Evolutionary conservation across 2,888 invertebrate genomes (phyloP).

Genomic region (Plusia festucae): DNA sequence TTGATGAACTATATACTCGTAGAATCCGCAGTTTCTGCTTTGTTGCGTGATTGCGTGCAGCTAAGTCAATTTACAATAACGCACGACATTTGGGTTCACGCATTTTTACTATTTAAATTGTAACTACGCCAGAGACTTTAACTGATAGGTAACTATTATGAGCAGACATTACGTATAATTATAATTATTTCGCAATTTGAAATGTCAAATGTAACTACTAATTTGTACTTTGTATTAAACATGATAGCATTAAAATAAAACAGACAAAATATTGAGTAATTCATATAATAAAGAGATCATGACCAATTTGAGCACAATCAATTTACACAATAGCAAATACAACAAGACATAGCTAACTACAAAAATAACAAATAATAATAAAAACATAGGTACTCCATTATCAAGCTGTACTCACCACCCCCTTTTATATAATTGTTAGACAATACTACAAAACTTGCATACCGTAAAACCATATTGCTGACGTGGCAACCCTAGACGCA

Average conservation of each 20-base stretch:
- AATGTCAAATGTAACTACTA: too few relatives aligned
- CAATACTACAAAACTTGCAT: neutral
- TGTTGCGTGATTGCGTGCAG: neutral
- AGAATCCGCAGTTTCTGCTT: neutral
- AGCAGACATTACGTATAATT: too few relatives aligned
- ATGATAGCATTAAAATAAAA: neutral
- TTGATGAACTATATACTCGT: too few relatives aligned
- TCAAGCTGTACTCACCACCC: neutral
- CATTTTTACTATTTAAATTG: too few relatives aligned
- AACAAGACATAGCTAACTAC: neutral
- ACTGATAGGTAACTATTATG: too few relatives aligned
- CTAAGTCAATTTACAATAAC: neutral
- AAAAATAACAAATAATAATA: neutral
- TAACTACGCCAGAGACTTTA: too few relatives aligned
- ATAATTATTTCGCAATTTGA: too few relatives aligned
- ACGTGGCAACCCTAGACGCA: neutral
- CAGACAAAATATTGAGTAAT: neutral
- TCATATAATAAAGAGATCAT: neutral
- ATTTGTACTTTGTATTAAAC: too few relatives aligned
- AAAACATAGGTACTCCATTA: neutral
- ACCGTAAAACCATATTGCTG: too few relatives aligned
- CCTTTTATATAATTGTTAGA: neutral
- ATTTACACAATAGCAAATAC: conserved; percentile 5
- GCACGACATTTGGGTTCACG: neutral
- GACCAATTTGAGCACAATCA: neutral